Percentiles rank a stretch among this genome's conserved stretches.
Evolutionary conservation across 1,140 invertebrate species (phyloP).

Genomic region (Orchestia grillus): DNA sequence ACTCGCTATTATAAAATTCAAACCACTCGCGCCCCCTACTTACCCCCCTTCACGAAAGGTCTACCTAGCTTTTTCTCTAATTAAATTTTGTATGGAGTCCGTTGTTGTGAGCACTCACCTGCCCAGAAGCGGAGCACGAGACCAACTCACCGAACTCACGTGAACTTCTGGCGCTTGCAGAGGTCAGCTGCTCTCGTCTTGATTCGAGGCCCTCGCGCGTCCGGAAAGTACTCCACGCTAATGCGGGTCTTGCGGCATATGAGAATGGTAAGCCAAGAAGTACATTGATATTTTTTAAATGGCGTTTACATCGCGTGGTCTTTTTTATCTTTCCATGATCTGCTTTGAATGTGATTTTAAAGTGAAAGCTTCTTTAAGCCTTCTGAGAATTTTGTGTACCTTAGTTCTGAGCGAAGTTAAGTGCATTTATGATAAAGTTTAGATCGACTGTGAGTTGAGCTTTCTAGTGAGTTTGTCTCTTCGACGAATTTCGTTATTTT

Average conservation of each 20-base stretch:
- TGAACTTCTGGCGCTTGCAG: background rate
- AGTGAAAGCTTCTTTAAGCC: background rate
- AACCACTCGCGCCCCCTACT: background rate
- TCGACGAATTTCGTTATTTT: background rate
- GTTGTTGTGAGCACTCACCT: background rate
- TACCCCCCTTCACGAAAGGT: background rate
- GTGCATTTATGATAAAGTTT: too few species aligned
- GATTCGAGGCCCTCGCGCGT: background rate
- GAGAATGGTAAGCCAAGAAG: background rate
- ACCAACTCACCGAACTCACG: background rate
- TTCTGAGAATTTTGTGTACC: background rate
- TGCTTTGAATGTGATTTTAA: background rate
- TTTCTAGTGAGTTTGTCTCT: background rate
- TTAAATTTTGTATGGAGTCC: background rate
- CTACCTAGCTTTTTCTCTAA: background rate
- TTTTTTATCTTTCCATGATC: background rate
- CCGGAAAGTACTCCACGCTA: background rate
- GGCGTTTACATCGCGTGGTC: background rate
- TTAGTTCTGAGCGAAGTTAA: background rate
- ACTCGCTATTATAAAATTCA: background rate
- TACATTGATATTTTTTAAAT: background rate
- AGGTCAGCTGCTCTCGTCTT: background rate
- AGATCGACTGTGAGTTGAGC: too few species aligned
- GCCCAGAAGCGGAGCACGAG: background rate
- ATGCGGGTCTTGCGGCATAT: background rate